Conservation (phyloP, 2,888 invertebrate species). For the Drosophila barbarae region DNA sequence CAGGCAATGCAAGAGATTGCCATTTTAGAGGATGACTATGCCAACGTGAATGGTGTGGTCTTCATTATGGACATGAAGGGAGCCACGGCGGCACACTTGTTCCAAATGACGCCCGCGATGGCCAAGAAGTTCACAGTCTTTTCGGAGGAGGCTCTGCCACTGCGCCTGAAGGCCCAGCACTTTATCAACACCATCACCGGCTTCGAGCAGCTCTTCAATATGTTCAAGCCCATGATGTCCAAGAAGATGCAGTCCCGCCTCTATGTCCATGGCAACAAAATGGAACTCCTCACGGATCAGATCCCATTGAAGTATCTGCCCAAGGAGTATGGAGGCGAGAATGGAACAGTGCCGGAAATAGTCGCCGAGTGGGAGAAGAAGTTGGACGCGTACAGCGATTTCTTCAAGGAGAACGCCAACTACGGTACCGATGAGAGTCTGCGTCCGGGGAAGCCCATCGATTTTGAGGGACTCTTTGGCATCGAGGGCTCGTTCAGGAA, state of each 20-base stretch:
- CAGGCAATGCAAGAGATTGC: constrained; percentile 83
- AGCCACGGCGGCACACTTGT: constrained; percentile 81
- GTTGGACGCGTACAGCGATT: constrained; percentile 60
- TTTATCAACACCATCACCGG: constrained; percentile 82
- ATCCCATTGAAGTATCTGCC: constrained; percentile 83
- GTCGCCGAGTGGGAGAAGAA: constrained; percentile 65
- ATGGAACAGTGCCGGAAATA: constrained; percentile 79
- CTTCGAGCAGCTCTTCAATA: constrained; percentile 82
- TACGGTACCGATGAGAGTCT: constrained; percentile 72
- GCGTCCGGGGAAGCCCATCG: constrained; percentile 66
- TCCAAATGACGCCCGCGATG: constrained; percentile 82
- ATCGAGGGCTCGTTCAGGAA: constrained; percentile 76
- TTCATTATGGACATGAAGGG: constrained; percentile 82
- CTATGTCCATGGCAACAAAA: constrained; percentile 81
- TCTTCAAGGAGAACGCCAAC: constrained; percentile 63
- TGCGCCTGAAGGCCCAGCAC: constrained; percentile 82
- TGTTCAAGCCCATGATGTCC: constrained; percentile 82
- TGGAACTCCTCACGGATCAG: constrained; percentile 82
- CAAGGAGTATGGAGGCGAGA: constrained; percentile 84
- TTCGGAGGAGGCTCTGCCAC: constrained; percentile 83
- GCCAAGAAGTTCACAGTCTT: constrained; percentile 82
- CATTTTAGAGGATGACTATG: constrained; percentile 83
- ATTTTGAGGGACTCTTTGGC: constrained; percentile 72
- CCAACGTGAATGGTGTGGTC: constrained; percentile 80
- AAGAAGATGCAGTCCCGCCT: constrained; percentile 83